A percentile compares a stretch with the other conserved stretches of the same genome.
Conservation (phyloP, 2,888 invertebrate species). For the Pyrgus malvae region DNA sequence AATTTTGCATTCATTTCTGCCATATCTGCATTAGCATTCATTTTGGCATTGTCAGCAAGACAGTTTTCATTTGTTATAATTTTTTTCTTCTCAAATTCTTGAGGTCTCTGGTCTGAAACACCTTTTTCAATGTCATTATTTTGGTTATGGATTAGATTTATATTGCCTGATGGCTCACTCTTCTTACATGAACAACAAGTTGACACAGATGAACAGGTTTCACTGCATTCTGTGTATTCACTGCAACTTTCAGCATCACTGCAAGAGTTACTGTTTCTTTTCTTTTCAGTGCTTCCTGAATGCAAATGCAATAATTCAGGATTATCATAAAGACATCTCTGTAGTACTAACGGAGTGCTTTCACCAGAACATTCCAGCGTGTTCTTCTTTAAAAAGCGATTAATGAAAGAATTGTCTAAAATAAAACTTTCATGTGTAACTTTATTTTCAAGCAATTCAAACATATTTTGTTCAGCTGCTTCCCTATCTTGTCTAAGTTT, state of each 20-base stretch:
- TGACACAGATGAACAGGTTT: constrained; percentile 57
- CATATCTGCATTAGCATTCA: constrained; percentile 61
- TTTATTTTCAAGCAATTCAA: constrained; percentile 89
- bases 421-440: constrained; percentile 87
- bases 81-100: constrained; percentile 18
- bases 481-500: constrained; percentile 66
- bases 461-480: constrained; percentile 86
- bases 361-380: constrained; percentile 64
- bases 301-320: constrained; percentile 59
- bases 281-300: constrained; percentile 47
- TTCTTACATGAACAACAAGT: constrained; percentile 69
- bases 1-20: constrained; percentile 73
- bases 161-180: constrained; percentile 42
- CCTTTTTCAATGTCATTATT: constrained; percentile 31
- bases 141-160: constrained; percentile 30
- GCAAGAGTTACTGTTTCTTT: constrained; percentile 45
- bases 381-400: constrained; percentile 70
- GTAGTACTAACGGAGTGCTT: constrained; percentile 68
- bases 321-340: constrained; percentile 63
- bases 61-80: constrained; percentile 46
- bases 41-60: constrained; percentile 53
- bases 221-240: constrained; percentile 62
- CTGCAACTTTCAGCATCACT: constrained; percentile 58
- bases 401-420: constrained; percentile 84
- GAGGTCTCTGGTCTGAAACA: constrained; percentile 23